A percentile compares a stretch with the other conserved stretches of the same genome.
Conservation (phyloP, 2,113 vertebrate genomes). For the Haemorhous mexicanus region DNA sequence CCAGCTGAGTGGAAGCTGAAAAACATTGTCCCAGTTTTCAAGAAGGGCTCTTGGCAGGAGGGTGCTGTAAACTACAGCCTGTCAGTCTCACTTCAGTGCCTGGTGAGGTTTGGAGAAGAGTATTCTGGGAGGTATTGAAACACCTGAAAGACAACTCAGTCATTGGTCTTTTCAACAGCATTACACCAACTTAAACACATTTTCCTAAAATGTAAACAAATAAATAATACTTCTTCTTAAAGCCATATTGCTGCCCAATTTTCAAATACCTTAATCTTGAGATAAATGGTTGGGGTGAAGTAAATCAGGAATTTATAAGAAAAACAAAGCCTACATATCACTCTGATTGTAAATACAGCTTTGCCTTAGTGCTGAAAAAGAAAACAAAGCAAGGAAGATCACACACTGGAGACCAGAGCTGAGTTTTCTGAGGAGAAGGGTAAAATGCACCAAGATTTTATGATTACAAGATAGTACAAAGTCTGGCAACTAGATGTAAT, state of each 20-base stretch:
- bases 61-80: neutral
- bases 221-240: neutral
- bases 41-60: neutral
- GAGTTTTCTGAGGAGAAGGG: neutral
- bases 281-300: neutral
- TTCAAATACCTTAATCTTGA: neutral
- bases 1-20: neutral
- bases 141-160: neutral
- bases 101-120: neutral
- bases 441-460: slow-evolving; percentile 21
- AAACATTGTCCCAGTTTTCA: accelerated
- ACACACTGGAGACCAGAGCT: neutral
- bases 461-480: neutral
- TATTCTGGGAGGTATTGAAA: neutral
- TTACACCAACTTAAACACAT: neutral
- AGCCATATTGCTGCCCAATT: neutral
- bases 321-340: neutral
- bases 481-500: slow-evolving; percentile 15
- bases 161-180: neutral
- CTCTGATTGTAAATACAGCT: neutral
- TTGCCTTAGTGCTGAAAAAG: neutral
- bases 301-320: neutral
- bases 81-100: neutral
- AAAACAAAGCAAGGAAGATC: neutral
- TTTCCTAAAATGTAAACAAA: neutral